Base-by-base conservation (phyloP, 1,140 invertebrate species). In the Akabosia matsudoensis region DNA sequence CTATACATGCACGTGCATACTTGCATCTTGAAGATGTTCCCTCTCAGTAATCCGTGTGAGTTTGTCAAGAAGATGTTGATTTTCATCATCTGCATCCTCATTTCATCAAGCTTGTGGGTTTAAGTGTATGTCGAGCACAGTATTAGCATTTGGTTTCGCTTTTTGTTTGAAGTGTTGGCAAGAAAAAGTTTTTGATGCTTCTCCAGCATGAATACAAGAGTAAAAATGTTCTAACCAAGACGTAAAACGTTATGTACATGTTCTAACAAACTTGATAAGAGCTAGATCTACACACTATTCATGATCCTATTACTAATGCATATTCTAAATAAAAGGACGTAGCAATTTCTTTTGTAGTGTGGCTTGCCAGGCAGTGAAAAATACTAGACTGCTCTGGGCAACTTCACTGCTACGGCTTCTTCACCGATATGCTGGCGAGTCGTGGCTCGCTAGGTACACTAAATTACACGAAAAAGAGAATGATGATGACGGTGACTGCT, bases 361-460 rank as follows among this genome's bases (percentile, higher is more conserved):
- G n/a, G n/a, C 37, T 45, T 56, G 54, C 7, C n/a, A 56, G 54
- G 54, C n/a, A 67, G 7, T 67, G 61, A 30, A 24, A 67, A 30
- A 24, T 67, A 67, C 61, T 67, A 16, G 13, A 67, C 61, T 67
- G 26, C 61, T 67, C 13, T 30, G 31, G 61, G 61, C 61, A 30
- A 67, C 61, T 67, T 67, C n/a, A 67, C 61, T 31, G 54, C 24
- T 67, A n/a, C n/a, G 24, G 2, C 31, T 28, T 67, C 24, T 30
- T 24, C 61, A 30, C 26, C n/a, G 61, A 4, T 24, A 16, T 61
- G 13, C n/a, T 4, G 54, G 4, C 24, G 54, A 24, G 54, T 22
- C 24, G 54, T 10, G 37, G 37, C 37, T 45, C 13, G 7, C 54
- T 61, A 24, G 13, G 13, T 22, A 24, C 54, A n/a, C 54, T 56